phyloP scores from a whole-genome alignment of 2,888 invertebrate species.

The Thereva unica region DNA sequence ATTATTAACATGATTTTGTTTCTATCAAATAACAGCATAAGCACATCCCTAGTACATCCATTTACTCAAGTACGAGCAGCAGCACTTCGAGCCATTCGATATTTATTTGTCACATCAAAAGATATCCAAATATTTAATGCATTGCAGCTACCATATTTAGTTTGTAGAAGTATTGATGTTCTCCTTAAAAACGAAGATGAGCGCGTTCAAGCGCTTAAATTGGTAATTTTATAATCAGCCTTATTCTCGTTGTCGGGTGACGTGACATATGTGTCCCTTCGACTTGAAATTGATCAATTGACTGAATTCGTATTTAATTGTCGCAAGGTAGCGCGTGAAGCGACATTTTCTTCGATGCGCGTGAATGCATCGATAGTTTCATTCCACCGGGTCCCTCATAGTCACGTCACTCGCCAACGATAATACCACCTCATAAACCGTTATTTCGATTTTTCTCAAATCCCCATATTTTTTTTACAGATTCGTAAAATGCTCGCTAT shows the following conservation, averaged over 20 bases:
- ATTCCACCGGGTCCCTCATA: too few species aligned
- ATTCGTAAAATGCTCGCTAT: constrained; percentile 66
- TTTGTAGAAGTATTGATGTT: constrained; percentile 85
- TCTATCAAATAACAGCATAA: constrained; percentile 69
- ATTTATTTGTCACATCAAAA: constrained; percentile 76
- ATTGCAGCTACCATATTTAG: constrained; percentile 80
- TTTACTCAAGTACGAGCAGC: constrained; percentile 89
- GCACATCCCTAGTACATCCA: constrained; percentile 81
- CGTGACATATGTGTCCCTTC: too few species aligned
- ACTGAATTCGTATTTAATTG: too few species aligned
- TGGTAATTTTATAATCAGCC: constrained; percentile 60
- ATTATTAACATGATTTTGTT: constrained; percentile 11
- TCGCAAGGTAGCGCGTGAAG: too few species aligned
- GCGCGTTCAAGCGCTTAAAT: constrained; percentile 85
- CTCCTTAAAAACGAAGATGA: constrained; percentile 90
- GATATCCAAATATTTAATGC: constrained; percentile 80
- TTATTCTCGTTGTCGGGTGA: too few species aligned
- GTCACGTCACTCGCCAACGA: too few species aligned
- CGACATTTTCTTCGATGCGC: too few species aligned
- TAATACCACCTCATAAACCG: neutral
- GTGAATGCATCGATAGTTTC: too few species aligned
- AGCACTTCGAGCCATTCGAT: constrained; percentile 82
- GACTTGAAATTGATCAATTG: too few species aligned
- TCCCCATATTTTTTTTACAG: constrained; percentile 42
- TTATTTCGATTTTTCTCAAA: neutral